Percentiles rank a stretch among this genome's conserved stretches.
These are phyloP conservation scores for Pitta sordida DNA, from an alignment of 2,113 vertebrate species.

Conservation along the genomic window DNA sequence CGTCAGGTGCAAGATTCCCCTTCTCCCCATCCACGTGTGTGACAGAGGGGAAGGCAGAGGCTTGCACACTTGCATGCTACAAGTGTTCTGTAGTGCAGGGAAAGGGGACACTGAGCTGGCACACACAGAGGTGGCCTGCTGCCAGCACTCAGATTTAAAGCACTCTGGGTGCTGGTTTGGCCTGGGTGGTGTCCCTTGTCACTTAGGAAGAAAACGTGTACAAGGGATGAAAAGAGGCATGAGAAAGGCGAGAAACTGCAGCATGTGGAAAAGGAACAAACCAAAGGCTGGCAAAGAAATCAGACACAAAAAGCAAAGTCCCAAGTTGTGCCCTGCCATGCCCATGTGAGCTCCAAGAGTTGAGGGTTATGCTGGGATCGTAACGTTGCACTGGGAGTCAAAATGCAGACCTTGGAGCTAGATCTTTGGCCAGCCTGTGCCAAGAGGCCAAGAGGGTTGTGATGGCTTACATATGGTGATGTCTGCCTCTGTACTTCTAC, in stretches of 20 bases:
- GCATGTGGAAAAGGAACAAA: background rate
- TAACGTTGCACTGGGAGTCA: background rate
- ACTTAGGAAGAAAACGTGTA: background rate
- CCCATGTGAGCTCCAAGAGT: fast-evolving
- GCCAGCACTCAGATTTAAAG: background rate
- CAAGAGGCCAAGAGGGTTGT: background rate
- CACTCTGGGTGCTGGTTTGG: background rate
- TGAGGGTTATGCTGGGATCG: background rate
- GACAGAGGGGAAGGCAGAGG: background rate
- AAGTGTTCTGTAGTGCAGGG: background rate
- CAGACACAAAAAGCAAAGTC: background rate
- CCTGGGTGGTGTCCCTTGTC: background rate
- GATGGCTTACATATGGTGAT: background rate
- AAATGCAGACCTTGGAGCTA: background rate
- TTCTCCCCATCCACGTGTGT: background rate
- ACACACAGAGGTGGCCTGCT: slow-evolving; percentile 8
- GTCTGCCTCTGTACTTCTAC: background rate
- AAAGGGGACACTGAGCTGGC: slow-evolving; percentile 41
- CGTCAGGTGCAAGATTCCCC: background rate
- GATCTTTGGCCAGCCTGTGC: background rate
- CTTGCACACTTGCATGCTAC: background rate
- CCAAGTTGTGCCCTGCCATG: background rate
- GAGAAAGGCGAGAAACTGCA: background rate
- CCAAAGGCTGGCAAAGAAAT: background rate
- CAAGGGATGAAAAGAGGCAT: background rate